Evolutionary conservation across 2,797 vertebrate species (phyloP).

Genomic region (Anguilla anguilla): DNA sequence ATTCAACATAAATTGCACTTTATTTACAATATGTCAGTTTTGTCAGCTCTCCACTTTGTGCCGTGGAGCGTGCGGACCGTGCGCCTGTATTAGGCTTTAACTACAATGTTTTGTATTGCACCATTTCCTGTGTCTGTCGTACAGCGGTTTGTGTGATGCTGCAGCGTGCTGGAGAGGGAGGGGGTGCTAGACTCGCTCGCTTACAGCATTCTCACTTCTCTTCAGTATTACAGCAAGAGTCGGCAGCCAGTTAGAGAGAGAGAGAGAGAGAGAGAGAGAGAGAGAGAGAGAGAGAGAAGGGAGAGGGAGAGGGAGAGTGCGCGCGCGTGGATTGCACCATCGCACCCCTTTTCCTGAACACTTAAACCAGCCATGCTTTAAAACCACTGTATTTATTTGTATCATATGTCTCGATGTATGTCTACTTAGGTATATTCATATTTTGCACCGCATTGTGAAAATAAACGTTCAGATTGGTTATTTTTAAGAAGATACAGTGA

Average conservation of each 20-base stretch:
- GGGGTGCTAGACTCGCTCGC: constrained; percentile 71
- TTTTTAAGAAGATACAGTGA: constrained; percentile 76
- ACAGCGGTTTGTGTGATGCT: constrained; percentile 79
- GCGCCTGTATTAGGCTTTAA: not conserved
- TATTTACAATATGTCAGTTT: not conserved
- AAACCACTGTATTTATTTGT: constrained; percentile 63
- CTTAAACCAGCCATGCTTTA: constrained; percentile 77
- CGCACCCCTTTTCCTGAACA: constrained; percentile 69
- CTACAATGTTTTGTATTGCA: constrained; percentile 64
- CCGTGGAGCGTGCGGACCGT: not conserved
- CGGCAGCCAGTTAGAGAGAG: constrained; percentile 68
- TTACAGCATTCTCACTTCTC: constrained; percentile 66
- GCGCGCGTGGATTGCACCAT: constrained; percentile 79
- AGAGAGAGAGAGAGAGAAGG: constrained; percentile 37
- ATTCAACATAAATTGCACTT: not conserved
- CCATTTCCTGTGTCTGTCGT: constrained; percentile 77
- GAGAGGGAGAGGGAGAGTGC: constrained; percentile 46
- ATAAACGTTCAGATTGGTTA: constrained; percentile 68
- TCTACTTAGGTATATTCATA: constrained; percentile 50
- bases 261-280: constrained; percentile 56
- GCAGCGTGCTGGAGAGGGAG: constrained; percentile 76
- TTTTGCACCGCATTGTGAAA: constrained; percentile 58
- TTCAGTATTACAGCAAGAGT: constrained; percentile 54
- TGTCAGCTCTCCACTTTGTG: not conserved
- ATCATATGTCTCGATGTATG: constrained; percentile 34